A percentile compares a stretch with the other conserved stretches of the same genome.
These are phyloP conservation scores for Pseudomyrmex sp. DNA, from an alignment of 1,140 invertebrate genomes.

Conservation along the genomic window DNA sequence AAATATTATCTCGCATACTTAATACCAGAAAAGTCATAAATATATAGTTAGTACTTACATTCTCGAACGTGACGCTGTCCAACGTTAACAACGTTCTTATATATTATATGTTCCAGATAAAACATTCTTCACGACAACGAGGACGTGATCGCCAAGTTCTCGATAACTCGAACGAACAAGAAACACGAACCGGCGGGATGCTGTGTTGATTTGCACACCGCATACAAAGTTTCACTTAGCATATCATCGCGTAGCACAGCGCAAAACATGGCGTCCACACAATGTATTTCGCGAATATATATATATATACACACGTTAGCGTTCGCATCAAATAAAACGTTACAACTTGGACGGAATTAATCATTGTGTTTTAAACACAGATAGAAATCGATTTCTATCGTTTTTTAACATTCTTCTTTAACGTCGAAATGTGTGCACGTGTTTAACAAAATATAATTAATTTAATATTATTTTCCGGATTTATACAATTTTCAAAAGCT, in stretches of 20 bases:
- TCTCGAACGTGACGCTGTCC: not conserved
- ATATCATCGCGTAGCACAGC: conserved; percentile 55
- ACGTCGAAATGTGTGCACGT: not conserved
- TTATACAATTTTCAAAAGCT: not conserved
- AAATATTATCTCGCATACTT: too few relatives aligned
- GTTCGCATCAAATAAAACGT: conserved; percentile 10
- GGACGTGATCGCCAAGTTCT: conserved; percentile 49
- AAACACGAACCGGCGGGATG: conserved; percentile 22
- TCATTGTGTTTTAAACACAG: conserved; percentile 26
- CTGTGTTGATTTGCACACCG: conserved; percentile 53
- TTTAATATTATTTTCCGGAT: not conserved
- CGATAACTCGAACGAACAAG: conserved; percentile 54
- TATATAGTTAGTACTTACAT: not conserved
- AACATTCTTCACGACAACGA: conserved; percentile 42
- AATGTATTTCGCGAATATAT: conserved; percentile 39
- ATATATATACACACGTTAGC: not conserved
- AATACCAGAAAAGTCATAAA: not conserved
- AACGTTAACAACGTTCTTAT: conserved; percentile 41
- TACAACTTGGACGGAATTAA: conserved; percentile 14
- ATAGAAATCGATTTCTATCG: not conserved
- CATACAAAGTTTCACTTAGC: conserved; percentile 71
- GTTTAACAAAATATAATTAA: conserved; percentile 2
- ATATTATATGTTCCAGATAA: conserved; percentile 30
- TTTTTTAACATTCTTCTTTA: not conserved
- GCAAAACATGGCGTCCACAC: conserved; percentile 52